These are phyloP conservation scores for Drosophila lutescens DNA, from an alignment of 2,888 invertebrate genomes.

Conservation along the genomic window DNA sequence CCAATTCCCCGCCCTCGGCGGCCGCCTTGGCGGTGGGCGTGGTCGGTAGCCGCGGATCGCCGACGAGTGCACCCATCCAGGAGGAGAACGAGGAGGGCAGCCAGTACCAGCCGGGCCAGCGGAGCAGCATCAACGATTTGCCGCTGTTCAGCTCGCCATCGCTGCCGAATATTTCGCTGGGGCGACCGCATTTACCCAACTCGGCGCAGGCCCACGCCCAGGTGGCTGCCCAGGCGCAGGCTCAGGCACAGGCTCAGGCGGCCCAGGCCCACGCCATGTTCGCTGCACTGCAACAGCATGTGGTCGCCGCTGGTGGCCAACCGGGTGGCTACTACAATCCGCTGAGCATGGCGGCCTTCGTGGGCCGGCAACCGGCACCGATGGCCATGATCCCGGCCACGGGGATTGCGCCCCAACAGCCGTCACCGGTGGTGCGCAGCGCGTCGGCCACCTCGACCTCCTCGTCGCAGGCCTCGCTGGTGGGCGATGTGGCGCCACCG, in stretches of 20 bases:
- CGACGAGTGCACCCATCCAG: slow-evolving; percentile 90
- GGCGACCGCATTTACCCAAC: slow-evolving; percentile 89
- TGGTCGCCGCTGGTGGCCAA: slow-evolving; percentile 57
- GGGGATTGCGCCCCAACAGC: slow-evolving; percentile 71
- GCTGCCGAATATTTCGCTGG: slow-evolving; percentile 98
- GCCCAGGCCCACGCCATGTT: slow-evolving; percentile 73
- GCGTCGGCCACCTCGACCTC: slow-evolving; percentile 85
- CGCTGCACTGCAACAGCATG: slow-evolving; percentile 81
- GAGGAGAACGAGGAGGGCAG: slow-evolving; percentile 91
- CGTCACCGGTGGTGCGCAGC: slow-evolving; percentile 84
- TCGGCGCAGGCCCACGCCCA: slow-evolving; percentile 47
- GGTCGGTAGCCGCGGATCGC: slow-evolving; percentile 87
- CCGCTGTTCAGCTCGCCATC: slow-evolving; percentile 97
- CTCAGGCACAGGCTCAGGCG: slow-evolving; percentile 55
- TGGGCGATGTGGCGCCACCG: slow-evolving; percentile 81
- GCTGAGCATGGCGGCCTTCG: slow-evolving; percentile 76
- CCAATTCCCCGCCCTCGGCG: slow-evolving; percentile 90
- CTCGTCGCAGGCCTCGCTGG: slow-evolving; percentile 82
- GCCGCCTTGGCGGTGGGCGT: slow-evolving; percentile 82
- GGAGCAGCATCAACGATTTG: slow-evolving; percentile 89
- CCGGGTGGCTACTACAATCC: slow-evolving; percentile 81
- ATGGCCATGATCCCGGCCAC: slow-evolving; percentile 67
- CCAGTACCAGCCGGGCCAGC: slow-evolving; percentile 87
- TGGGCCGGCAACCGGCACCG: slow-evolving; percentile 64
- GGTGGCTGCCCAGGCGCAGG: slow-evolving; percentile 41